Percentiles rank a stretch among this genome's conserved stretches.
Conservation (phyloP, 2,888 invertebrate genomes). For the Platynereis dumerilii region DNA sequence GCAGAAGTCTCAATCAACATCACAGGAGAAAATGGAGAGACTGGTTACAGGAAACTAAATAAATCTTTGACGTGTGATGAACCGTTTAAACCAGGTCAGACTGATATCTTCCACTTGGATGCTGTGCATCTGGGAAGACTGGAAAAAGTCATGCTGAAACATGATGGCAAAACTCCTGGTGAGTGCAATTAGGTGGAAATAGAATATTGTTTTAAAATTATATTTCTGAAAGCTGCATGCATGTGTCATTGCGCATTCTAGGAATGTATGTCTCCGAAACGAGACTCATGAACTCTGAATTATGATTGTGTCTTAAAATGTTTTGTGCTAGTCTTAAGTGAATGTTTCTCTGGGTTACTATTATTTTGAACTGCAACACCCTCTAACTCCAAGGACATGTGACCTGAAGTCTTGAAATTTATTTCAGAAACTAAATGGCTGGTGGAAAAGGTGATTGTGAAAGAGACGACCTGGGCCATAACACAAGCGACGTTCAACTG, state of each 20-base stretch:
- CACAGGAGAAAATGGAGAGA: constrained; percentile 29
- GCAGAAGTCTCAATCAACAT: constrained; percentile 28
- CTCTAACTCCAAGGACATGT: no score
- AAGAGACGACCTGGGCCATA: constrained; percentile 46
- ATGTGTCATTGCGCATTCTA: neutral
- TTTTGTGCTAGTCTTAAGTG: no score
- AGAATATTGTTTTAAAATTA: neutral
- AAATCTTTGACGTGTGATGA: constrained; percentile 18
- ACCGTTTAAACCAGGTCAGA: constrained; percentile 38
- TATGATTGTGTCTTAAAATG: no score
- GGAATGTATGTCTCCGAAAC: neutral
- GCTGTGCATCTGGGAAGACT: constrained; percentile 54
- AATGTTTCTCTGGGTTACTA: no score
- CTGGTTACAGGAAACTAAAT: constrained; percentile 19
- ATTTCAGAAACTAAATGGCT: constrained; percentile 47
- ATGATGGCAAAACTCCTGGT: constrained; percentile 39
- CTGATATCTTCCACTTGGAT: constrained; percentile 54
- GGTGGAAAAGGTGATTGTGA: constrained; percentile 48
- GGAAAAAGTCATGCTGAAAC: constrained; percentile 48
- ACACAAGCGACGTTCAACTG: constrained; percentile 48
- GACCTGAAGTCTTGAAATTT: no score
- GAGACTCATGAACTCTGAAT: neutral
- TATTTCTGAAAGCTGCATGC: neutral
- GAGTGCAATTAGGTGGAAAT: neutral
- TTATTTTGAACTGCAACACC: no score